Conservation (phyloP, 2,888 invertebrate species). For the Pseudococcus jackbeardsleyi region DNA sequence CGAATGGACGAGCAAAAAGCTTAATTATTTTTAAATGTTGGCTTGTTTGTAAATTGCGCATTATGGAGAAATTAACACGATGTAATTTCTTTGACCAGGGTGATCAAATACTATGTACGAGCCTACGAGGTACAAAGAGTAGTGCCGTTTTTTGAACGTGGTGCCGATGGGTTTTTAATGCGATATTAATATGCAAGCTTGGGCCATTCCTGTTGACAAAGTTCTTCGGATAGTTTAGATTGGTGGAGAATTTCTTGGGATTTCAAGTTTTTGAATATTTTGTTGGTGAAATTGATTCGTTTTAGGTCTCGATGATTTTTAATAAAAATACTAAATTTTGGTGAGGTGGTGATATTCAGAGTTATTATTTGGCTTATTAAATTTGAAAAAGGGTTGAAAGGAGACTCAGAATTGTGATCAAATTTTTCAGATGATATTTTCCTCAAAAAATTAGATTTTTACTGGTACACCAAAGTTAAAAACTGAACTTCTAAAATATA, state of each 20-base stretch:
- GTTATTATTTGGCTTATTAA: no score
- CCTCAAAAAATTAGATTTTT: no score
- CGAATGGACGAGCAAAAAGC: conserved; percentile 8
- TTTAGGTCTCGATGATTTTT: no score
- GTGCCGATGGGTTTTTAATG: conserved; percentile 54
- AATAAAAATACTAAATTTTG: no score
- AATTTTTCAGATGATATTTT: no score
- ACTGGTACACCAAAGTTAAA: no score
- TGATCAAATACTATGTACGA: neutral
- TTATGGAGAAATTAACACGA: conserved; percentile 19
- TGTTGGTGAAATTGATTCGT: no score
- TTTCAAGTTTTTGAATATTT: neutral
- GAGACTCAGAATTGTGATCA: no score
- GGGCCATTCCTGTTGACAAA: neutral
- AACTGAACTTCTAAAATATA: no score
- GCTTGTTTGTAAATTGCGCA: neutral
- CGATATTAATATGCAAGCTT: conserved; percentile 55
- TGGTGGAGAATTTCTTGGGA: neutral
- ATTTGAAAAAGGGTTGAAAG: no score
- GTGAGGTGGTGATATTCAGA: no score
- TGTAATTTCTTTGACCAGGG: conserved; percentile 27
- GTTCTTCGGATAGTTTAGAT: neutral
- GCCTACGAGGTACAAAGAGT: neutral
- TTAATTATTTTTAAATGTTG: conserved; percentile 45
- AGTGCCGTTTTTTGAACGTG: neutral